Conservation (phyloP, 2,888 invertebrate genomes). For the Callyntrura sp. region DNA sequence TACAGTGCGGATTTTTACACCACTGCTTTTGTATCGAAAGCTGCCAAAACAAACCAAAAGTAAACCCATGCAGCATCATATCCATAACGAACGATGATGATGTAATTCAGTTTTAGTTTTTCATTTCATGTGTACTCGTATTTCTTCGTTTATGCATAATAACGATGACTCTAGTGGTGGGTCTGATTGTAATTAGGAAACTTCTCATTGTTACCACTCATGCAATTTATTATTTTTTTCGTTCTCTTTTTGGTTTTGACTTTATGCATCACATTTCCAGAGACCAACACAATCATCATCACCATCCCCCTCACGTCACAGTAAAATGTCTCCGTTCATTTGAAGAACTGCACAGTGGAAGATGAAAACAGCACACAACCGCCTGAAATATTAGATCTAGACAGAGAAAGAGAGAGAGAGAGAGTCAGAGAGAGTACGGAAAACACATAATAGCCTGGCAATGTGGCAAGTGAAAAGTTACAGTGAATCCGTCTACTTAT, state of each 20-base stretch:
- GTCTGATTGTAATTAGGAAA: constrained; percentile 69
- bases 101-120: not conserved
- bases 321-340: constrained; percentile 52
- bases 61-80: not conserved
- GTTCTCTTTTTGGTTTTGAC: not conserved
- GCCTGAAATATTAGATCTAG: constrained; percentile 11
- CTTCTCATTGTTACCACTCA: constrained; percentile 61
- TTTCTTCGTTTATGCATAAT: not conserved
- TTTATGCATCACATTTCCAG: constrained; percentile 1
- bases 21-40: not conserved
- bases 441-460: not conserved
- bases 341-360: not conserved
- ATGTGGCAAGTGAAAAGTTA: not conserved
- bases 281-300: not conserved
- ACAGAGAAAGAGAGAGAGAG: too few species aligned
- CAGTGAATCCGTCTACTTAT: not conserved
- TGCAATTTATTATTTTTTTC: constrained; percentile 56
- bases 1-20: constrained; percentile 25
- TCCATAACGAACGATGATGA: constrained; percentile 7
- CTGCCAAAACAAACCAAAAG: not conserved
- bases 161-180: not conserved
- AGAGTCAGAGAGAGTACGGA: not conserved
- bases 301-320: too few species aligned
- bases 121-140: too few species aligned
- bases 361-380: constrained; percentile 10